A percentile compares a stretch with the other conserved stretches of the same genome.
Evolutionary conservation across 64 coral and sea anemone genomes (phyloP).

Genomic region (Anthopleura sola): DNA sequence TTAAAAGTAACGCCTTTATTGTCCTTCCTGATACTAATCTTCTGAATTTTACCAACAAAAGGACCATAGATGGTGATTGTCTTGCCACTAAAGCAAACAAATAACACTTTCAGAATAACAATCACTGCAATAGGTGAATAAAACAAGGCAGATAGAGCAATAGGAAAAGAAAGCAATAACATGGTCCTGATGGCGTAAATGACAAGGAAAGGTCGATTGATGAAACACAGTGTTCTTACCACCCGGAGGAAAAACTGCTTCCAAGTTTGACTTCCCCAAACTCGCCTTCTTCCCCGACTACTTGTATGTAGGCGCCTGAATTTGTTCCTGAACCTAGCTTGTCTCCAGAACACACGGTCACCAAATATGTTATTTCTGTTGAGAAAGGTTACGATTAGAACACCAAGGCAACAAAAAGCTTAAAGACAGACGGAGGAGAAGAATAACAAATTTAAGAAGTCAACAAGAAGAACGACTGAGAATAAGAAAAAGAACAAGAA

Average conservation of each 20-base stretch:
- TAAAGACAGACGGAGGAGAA: too few relatives aligned
- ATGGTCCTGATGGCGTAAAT: too few relatives aligned
- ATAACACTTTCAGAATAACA: neutral
- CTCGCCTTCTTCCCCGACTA: conserved; percentile 44
- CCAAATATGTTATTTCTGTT: conserved; percentile 58
- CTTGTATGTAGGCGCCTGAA: conserved; percentile 62
- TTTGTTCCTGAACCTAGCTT: conserved; percentile 39
- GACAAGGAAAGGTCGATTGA: too few relatives aligned
- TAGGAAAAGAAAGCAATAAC: too few relatives aligned
- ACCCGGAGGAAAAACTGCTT: conserved; percentile 21
- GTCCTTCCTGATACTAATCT: conserved; percentile 73
- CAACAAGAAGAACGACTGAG: too few relatives aligned
- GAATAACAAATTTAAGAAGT: too few relatives aligned
- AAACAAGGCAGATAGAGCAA: too few relatives aligned
- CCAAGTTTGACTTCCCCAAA: conserved; percentile 66
- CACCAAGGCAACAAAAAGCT: neutral
- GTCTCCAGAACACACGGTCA: conserved; percentile 47
- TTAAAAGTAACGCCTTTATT: conserved; percentile 23
- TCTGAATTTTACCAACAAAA: conserved; percentile 40
- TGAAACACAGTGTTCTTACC: neutral
- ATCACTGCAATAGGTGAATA: neutral
- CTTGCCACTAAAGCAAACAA: conserved; percentile 30
- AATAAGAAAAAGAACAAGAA: too few relatives aligned
- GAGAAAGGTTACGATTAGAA: neutral
- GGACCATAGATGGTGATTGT: conserved; percentile 60